A percentile compares a stretch with the other conserved stretches of the same genome.
Conservation (phyloP, 2,797 vertebrate genomes). For the Calcarius lapponicus region DNA sequence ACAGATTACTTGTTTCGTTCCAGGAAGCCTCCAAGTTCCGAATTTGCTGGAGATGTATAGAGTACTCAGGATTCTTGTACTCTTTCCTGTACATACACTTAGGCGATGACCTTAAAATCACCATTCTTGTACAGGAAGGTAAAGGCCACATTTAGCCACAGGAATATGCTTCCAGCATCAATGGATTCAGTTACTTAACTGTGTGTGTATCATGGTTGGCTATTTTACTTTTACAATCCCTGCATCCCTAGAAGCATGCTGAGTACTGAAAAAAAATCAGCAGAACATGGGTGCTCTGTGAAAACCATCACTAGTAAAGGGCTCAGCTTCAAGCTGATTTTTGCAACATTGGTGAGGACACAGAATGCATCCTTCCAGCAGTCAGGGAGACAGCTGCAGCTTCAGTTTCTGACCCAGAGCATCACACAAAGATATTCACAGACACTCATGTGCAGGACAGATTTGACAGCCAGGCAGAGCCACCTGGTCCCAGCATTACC, state of each 20-base stretch:
- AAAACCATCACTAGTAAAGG: neutral
- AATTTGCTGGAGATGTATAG: neutral
- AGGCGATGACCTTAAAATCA: neutral
- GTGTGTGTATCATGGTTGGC: neutral
- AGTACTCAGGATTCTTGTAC: neutral
- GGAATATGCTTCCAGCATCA: neutral
- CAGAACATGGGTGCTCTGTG: neutral
- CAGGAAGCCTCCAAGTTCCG: neutral
- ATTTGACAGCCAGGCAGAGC: neutral
- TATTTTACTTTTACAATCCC: neutral
- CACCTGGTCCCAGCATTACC: neutral
- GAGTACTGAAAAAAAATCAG: neutral
- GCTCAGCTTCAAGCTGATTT: neutral
- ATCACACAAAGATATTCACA: neutral
- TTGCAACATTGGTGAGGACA: neutral
- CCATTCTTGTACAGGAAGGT: neutral
- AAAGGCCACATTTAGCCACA: neutral
- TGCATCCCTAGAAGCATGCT: neutral
- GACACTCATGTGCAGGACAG: accelerated
- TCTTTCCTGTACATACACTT: neutral
- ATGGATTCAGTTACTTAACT: neutral
- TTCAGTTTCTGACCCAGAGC: neutral
- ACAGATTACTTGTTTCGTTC: neutral
- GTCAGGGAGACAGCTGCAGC: neutral
- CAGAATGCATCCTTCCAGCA: neutral